Conservation (phyloP, 2,113 vertebrate genomes). For the Zingel zingel region DNA sequence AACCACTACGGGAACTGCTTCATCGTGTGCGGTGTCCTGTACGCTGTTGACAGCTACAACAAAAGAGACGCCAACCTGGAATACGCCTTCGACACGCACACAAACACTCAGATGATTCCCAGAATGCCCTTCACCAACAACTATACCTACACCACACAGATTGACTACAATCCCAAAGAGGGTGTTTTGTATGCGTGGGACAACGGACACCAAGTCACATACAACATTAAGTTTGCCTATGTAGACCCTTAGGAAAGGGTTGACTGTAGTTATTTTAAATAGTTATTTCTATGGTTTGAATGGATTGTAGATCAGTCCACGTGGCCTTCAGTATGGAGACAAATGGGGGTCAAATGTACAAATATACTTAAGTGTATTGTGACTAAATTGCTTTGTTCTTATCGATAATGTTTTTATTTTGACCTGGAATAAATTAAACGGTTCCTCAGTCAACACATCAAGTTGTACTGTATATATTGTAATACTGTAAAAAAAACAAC, state of each 20-base stretch:
- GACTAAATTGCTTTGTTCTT: slow-evolving; percentile 45
- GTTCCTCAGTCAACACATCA: slow-evolving; percentile 42
- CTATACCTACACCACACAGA: slow-evolving; percentile 94
- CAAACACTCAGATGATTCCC: slow-evolving; percentile 95
- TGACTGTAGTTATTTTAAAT: slow-evolving; percentile 51
- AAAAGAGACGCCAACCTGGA: slow-evolving; percentile 91
- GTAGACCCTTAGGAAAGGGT: slow-evolving; percentile 79
- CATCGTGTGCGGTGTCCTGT: slow-evolving; percentile 96
- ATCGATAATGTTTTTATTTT: slow-evolving; percentile 29
- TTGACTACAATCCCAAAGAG: slow-evolving; percentile 98
- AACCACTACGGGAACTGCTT: slow-evolving; percentile 95
- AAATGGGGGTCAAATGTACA: slow-evolving; percentile 51
- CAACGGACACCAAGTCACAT: slow-evolving; percentile 97
- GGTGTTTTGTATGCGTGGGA: slow-evolving; percentile 96
- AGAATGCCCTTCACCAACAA: slow-evolving; percentile 95
- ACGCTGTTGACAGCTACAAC: slow-evolving; percentile 94
- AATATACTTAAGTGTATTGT: slow-evolving; percentile 52
- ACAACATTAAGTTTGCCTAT: slow-evolving; percentile 93
- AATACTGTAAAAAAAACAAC: slow-evolving; percentile 56
- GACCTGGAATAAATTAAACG: slow-evolving; percentile 35
- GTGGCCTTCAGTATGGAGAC: slow-evolving; percentile 27
- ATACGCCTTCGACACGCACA: slow-evolving; percentile 98
- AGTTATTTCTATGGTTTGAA: slow-evolving; percentile 70
- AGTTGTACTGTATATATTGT: slow-evolving; percentile 57
- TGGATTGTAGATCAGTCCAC: slow-evolving; percentile 95